Evolutionary conservation across 2,113 vertebrate genomes (phyloP), one percentile per base, ranked within the genome.

Genomic region (Sylvilagus bachmani): DNA sequence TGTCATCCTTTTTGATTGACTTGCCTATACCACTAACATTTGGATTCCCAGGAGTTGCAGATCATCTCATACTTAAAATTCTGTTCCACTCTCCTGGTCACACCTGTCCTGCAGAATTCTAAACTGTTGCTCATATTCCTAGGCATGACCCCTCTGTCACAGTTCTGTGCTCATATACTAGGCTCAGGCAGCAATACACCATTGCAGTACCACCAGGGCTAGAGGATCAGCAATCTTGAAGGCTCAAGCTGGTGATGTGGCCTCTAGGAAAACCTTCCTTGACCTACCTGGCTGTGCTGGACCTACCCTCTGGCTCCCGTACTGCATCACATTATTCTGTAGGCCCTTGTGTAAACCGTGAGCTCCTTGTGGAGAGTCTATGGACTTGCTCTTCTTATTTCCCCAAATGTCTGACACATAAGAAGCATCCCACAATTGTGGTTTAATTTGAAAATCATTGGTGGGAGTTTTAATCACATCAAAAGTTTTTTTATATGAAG

Each of bases 61-160:
- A 36, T 69, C 36, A 7, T 5, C 51, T 62, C 22, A 4, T 27
- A 4, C 21, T 88, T 81, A 38, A 38, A 24, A 51, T 58, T 74
- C 36, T 66, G 0, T 69, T 55, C 58, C 6, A 44, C 3, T 24
- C 0, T 14, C 21, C 69, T 1, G 21, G 29, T 12, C 22, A 27
- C 6, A 4, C 9, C 66, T 10, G 5, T 33, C 8, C 38, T 69
- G 7, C 17, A 61, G 70, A 31, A 25, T 16, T 27, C 27, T 25
- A 7, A 31, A 0, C 1, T 31, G 8, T 22, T 24, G 5, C 80
- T 78, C 29, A 1, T 1, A 10, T 6, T 1, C 14, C 36, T 53
- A 3, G 25, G 58, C 16, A 1, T 64, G n/a, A 31, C n/a, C 4
- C 0, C 4, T 21, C 31, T 2, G 4, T 4, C 3, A 10, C 9